phyloP scores from a whole-genome alignment of 2,888 invertebrate genomes.

The Galeruca laticollis region DNA sequence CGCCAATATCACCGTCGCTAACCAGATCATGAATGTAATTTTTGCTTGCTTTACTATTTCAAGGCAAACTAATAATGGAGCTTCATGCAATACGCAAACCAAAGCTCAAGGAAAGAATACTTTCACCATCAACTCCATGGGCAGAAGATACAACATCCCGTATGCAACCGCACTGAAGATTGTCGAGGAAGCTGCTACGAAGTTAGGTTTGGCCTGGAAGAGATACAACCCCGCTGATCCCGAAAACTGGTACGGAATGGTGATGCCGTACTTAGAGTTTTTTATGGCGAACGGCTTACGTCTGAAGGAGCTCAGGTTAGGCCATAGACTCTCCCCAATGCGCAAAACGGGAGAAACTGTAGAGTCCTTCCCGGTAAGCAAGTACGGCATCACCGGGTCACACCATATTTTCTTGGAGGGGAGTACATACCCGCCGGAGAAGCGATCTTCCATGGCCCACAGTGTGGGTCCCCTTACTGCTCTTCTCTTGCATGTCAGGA shows the following conservation, averaged over 20 bases:
- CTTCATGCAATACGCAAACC: neutral
- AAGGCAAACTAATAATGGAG: neutral
- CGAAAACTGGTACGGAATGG: neutral
- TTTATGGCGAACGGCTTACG: neutral
- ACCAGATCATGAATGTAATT: neutral
- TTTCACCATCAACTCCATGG: neutral
- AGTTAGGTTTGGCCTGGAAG: neutral
- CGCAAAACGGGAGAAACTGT: neutral
- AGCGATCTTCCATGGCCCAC: neutral
- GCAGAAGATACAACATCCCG: neutral
- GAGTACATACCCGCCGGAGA: neutral
- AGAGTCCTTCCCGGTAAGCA: neutral
- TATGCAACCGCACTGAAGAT: neutral
- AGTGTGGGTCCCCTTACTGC: neutral
- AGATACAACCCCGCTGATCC: neutral
- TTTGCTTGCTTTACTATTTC: neutral
- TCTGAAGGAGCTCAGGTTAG: neutral
- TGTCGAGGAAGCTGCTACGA: neutral
- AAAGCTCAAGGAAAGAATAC: neutral
- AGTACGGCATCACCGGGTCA: neutral
- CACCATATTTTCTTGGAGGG: constrained; percentile 3
- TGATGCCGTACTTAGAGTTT: neutral
- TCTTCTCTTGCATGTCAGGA: neutral
- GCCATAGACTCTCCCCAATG: neutral
- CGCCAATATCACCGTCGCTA: neutral